A percentile compares a stretch with the other conserved stretches of the same genome.
Evolutionary conservation across 2,888 invertebrate genomes (phyloP).

Genomic region (Laspeyria flexula): DNA sequence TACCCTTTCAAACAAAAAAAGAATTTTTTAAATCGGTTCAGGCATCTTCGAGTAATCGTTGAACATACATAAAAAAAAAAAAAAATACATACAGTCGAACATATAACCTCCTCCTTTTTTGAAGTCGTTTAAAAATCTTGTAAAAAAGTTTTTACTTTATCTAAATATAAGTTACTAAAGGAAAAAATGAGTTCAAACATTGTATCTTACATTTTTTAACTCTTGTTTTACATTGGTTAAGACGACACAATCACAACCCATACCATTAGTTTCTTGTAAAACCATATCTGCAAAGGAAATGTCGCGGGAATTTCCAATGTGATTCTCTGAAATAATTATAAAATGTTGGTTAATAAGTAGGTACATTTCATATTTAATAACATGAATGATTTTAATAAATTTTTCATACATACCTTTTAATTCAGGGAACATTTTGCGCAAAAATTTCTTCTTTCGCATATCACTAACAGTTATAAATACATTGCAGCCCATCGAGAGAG

Average conservation of each 20-base stretch:
- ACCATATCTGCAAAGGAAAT: slow-evolving; percentile 60
- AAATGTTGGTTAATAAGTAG: no score
- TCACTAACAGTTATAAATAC: slow-evolving; percentile 71
- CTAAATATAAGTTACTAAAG: no score
- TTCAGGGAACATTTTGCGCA: slow-evolving; percentile 62
- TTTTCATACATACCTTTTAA: slow-evolving; percentile 50
- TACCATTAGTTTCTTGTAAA: slow-evolving; percentile 48
- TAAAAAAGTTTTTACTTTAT: no score
- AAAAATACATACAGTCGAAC: no score
- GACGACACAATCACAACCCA: slow-evolving; percentile 55
- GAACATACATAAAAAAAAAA: no score
- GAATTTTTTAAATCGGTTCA: no score
- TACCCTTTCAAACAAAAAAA: no score
- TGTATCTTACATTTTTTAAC: slow-evolving; percentile 59
- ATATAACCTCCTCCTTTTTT: no score
- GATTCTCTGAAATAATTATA: slow-evolving; percentile 52
- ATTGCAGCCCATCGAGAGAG: slow-evolving; percentile 56
- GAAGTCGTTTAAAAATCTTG: no score
- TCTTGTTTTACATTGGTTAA: slow-evolving; percentile 54
- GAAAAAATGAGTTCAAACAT: neutral
- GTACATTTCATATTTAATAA: neutral
- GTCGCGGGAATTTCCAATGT: slow-evolving; percentile 67
- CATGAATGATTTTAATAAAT: neutral
- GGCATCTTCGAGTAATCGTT: no score
- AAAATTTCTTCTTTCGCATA: slow-evolving; percentile 61